Evolutionary conservation across 2,113 vertebrate species (phyloP), one percentile per base, ranked within the genome.

Genomic region (Gymnarchus niloticus): DNA sequence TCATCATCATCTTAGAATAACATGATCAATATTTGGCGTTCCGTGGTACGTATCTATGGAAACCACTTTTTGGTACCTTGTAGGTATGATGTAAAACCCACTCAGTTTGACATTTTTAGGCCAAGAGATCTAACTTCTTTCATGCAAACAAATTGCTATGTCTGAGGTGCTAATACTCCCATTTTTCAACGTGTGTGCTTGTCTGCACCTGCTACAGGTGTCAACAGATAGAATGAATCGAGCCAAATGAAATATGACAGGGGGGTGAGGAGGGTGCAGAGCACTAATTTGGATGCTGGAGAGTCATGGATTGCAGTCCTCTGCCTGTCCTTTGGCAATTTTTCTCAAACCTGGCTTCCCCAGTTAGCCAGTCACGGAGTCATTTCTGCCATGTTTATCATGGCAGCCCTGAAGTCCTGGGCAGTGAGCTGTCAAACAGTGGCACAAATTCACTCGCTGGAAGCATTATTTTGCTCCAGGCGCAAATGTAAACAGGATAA

Each of bases 71-170:
- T 84, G 46, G 21, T 73, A 73, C 61, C 57, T 84, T 69, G 59
- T 84, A 46, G 61, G 33, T 83, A 83, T 83, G 82, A 83, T 83
- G 82, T 59, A 59, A 83, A 83, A 83, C 82, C 61, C 56, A n/a
- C 52, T 83, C 41, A 44, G 19, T 19, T 57, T 56, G 82, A 59
- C 52, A 59, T 83, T 83, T 83, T 83, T 57, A 83, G 82, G 56
- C 54, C 82, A 83, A 21, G 56, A 57, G 37, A 57, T 59, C 82
- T 59, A 83, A 83, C 82, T 44, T 77, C 14, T 41, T 44, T 10
- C 44, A 12, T 77, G 12, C 28, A 77, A 19, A 77, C 73, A 77
- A 77, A 77, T 41, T 83, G 52, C 82, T 28, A 10, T 59, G 56
- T 59, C 56, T 83, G 25, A 83, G 82, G 82, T 41, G 59, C 56